A percentile compares a stretch with the other conserved stretches of the same genome.
phyloP scores from a whole-genome alignment of 1,140 invertebrate species.

The Diplogasteroides magnus region DNA sequence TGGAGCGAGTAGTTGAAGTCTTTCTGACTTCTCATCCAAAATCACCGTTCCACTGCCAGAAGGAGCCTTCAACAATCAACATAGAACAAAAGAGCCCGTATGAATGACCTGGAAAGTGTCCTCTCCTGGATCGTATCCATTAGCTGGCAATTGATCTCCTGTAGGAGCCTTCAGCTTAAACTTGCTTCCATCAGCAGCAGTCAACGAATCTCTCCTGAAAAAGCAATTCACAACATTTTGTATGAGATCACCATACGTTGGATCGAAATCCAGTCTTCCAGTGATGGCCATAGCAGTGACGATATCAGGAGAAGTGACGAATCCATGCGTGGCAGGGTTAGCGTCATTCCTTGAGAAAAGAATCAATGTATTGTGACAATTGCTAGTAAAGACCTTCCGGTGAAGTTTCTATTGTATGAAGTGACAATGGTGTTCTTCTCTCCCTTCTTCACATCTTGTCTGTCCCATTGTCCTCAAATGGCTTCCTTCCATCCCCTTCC shows the following conservation, averaged over 20 bases:
- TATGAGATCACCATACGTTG: slow-evolving; percentile 55
- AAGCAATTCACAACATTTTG: no score
- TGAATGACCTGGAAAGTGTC: slow-evolving; percentile 93
- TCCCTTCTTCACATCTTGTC: slow-evolving; percentile 90
- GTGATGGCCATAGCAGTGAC: slow-evolving; percentile 93
- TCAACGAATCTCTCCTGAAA: slow-evolving; percentile 74
- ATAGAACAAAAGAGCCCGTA: no score
- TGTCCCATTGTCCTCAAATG: slow-evolving; percentile 84
- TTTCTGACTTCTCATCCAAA: slow-evolving; percentile 79
- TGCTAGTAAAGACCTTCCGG: slow-evolving; percentile 55
- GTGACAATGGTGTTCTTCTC: slow-evolving; percentile 99
- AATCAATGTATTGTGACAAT: no score
- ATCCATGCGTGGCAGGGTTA: slow-evolving; percentile 94
- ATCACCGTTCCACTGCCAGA: no score
- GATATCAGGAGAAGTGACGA: slow-evolving; percentile 97
- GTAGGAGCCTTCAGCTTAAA: slow-evolving; percentile 83
- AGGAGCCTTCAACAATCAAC: no score
- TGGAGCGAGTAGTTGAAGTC: slow-evolving; percentile 84
- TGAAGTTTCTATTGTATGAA: slow-evolving; percentile 98
- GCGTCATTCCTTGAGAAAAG: slow-evolving; percentile 77
- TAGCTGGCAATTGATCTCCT: slow-evolving; percentile 83
- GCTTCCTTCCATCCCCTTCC: no score
- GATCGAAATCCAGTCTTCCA: slow-evolving; percentile 90
- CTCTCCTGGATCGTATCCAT: slow-evolving; percentile 91
- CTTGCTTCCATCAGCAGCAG: slow-evolving; percentile 69